These are phyloP conservation scores for Cromileptes altivelis DNA, from an alignment of 2,113 vertebrate species.

Conservation along the genomic window DNA sequence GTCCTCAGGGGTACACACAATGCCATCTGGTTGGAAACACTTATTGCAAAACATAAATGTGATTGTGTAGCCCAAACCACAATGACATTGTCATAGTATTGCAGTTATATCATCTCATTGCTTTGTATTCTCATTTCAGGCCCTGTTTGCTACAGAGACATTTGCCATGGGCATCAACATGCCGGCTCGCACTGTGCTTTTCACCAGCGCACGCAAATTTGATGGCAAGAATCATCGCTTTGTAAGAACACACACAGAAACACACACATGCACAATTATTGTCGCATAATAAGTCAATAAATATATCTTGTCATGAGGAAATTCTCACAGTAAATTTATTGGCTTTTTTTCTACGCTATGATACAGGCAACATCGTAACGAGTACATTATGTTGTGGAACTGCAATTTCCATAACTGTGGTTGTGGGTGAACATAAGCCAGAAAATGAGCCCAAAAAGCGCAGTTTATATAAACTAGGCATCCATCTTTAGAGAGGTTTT, in stretches of 20 bases:
- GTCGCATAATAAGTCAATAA: background rate
- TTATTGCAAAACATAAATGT: background rate
- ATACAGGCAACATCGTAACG: background rate
- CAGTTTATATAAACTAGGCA: background rate
- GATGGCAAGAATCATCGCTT: conserved; percentile 98
- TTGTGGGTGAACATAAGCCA: background rate
- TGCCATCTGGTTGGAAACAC: background rate
- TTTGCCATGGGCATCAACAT: conserved; percentile 99
- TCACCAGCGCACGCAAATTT: conserved; percentile 97
- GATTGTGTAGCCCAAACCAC: background rate
- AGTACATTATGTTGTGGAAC: background rate
- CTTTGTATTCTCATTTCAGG: conserved; percentile 84
- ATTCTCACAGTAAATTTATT: background rate
- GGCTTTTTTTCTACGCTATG: background rate
- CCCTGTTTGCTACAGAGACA: conserved; percentile 98
- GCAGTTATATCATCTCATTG: background rate
- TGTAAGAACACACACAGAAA: conserved; percentile 82
- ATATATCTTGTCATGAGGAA: background rate
- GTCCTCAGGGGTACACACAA: background rate
- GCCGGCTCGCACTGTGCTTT: conserved; percentile 98
- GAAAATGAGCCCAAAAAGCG: background rate
- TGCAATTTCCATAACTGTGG: background rate
- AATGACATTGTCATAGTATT: too few species aligned
- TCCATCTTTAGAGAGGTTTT: background rate
- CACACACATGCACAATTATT: background rate